phyloP scores from a whole-genome alignment of 2,797 vertebrate species.

The Triplophysa yarkandensis region DNA sequence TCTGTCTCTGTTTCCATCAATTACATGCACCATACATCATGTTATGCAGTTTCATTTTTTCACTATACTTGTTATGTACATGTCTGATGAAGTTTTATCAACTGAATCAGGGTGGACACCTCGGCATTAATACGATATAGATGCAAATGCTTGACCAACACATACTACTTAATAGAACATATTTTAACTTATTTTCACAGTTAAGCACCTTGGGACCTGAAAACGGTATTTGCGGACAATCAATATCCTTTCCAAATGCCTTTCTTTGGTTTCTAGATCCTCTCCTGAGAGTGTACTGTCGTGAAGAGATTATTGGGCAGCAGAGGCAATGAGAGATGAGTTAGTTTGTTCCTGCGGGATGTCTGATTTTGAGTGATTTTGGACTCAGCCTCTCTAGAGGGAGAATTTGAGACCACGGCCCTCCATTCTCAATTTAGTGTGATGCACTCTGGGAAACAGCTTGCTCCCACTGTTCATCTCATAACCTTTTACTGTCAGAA shows the following conservation, averaged over 20 bases:
- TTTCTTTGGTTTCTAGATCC: slow-evolving; percentile 56
- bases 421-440: slow-evolving; percentile 59
- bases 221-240: slow-evolving; percentile 53
- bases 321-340: slow-evolving; percentile 48
- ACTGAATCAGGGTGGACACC: background rate
- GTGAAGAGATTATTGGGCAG: slow-evolving; percentile 61
- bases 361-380: slow-evolving; percentile 55
- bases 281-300: slow-evolving; percentile 57
- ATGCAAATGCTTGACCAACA: slow-evolving; percentile 2
- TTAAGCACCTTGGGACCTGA: slow-evolving; percentile 49
- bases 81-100: background rate
- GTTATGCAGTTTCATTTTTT: background rate
- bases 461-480: slow-evolving; percentile 15
- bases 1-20: slow-evolving; percentile 3
- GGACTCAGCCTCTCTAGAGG: slow-evolving; percentile 55
- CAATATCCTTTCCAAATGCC: slow-evolving; percentile 63
- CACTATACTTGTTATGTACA: background rate
- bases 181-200: slow-evolving; percentile 56
- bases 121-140: too few relatives aligned
- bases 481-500: slow-evolving; percentile 44
- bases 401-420: slow-evolving; percentile 62
- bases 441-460: slow-evolving; percentile 57
- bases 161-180: slow-evolving; percentile 43
- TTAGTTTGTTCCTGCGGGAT: slow-evolving; percentile 59
- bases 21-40: background rate